phyloP scores from a whole-genome alignment of 2,113 vertebrate genomes.

The Nibea coibor region DNA sequence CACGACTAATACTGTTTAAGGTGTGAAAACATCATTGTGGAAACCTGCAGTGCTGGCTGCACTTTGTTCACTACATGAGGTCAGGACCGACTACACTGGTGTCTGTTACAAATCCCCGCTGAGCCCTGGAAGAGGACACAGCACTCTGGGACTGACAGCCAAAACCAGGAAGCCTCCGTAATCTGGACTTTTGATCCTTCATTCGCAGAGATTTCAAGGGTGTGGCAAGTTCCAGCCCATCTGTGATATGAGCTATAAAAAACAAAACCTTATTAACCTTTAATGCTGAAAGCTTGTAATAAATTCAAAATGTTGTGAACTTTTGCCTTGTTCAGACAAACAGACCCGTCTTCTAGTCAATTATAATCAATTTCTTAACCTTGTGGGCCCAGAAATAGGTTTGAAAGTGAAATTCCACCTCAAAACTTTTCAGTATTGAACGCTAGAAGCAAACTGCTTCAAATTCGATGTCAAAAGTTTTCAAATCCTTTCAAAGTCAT shows the following conservation, averaged over 20 bases:
- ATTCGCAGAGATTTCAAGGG: conserved; percentile 9
- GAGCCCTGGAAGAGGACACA: conserved; percentile 47
- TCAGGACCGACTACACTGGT: conserved; percentile 39
- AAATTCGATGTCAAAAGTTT: too few species aligned
- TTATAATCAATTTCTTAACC: not conserved
- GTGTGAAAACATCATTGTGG: not conserved
- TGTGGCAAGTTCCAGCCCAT: conserved; percentile 8
- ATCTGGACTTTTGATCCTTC: conserved; percentile 48
- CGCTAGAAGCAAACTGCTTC: not conserved
- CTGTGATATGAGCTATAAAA: not conserved
- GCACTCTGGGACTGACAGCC: conserved; percentile 28
- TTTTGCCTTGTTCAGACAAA: not conserved
- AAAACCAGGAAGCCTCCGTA: conserved; percentile 39
- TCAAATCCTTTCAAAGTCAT: too few species aligned
- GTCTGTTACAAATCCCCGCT: conserved; percentile 64
- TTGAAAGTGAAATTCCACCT: not conserved
- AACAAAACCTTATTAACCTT: not conserved
- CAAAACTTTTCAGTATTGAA: not conserved
- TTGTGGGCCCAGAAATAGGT: not conserved
- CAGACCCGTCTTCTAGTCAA: not conserved
- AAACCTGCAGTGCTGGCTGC: conserved; percentile 28
- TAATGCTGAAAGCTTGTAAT: not conserved
- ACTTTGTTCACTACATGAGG: conserved; percentile 56
- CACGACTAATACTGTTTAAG: not conserved
- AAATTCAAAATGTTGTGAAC: not conserved